Evolutionary conservation across 2,888 invertebrate species (phyloP).

Genomic region (Euphydryas editha): DNA sequence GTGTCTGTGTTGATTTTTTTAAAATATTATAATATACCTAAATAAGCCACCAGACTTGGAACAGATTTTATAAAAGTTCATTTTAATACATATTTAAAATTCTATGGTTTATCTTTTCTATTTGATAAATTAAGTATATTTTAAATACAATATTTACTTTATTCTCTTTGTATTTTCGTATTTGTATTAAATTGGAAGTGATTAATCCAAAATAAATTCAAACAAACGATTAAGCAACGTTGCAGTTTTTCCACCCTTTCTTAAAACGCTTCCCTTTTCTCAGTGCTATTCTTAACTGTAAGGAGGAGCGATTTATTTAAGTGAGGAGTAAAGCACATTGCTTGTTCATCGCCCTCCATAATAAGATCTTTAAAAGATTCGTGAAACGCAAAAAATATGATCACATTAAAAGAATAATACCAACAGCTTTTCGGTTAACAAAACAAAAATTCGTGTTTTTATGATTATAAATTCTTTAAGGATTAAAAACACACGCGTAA

Average conservation of each 20-base stretch:
- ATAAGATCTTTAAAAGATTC: constrained; percentile 54
- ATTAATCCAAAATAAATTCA: constrained; percentile 38
- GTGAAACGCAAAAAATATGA: constrained; percentile 61
- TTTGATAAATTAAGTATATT: neutral
- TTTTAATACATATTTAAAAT: too few relatives aligned
- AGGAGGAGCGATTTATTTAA: constrained; percentile 74
- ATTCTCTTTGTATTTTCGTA: neutral
- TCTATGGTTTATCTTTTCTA: too few relatives aligned
- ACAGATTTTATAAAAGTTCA: too few relatives aligned
- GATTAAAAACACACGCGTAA: neutral
- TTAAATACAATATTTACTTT: neutral
- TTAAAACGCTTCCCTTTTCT: constrained; percentile 54
- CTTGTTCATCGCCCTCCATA: constrained; percentile 60
- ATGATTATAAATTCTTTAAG: neutral
- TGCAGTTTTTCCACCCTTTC: constrained; percentile 52
- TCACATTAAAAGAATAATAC: constrained; percentile 65
- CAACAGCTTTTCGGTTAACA: constrained; percentile 51
- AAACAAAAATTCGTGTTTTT: constrained; percentile 41
- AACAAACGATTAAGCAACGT: constrained; percentile 68
- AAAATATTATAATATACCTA: too few relatives aligned
- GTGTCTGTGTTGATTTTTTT: too few relatives aligned
- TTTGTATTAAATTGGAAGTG: constrained; percentile 27
- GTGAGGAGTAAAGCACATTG: constrained; percentile 59
- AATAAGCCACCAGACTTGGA: too few relatives aligned
- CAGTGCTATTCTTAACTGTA: constrained; percentile 46